Evolutionary conservation across 2,888 invertebrate genomes (phyloP), one percentile per base, ranked within the genome.

Genomic region (Cheilosia impressa): DNA sequence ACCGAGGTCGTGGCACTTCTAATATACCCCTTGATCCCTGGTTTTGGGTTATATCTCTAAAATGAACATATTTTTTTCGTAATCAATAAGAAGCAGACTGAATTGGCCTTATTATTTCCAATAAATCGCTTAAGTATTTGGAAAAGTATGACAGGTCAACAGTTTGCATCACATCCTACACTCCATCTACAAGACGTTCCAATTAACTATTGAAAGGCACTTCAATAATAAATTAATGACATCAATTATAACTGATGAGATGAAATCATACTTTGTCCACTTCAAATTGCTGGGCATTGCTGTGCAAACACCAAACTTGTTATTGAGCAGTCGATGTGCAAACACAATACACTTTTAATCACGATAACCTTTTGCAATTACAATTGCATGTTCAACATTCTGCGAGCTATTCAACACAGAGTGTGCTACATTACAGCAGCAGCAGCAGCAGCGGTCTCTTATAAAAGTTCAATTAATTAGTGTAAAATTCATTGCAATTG

Each of bases 361-460:
- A 75, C 80, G 84, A 84, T 84, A 75, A 84, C 84, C 84, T 84
- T 77, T 80, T 71, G 75, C 83, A 84, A 69, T 55, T 79, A 65
- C 75, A 80, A 69, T 55, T 79, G 69, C 75, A 80, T 84, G 80
- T 80, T 75, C 45, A 79, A 69, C 65, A 80, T 80, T 75, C 58
- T 60, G 52, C 73, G 60, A 71, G 19, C 27, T 43, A 52, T 69
- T 50, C 19, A 57, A 50, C 62, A 41, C 62, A 22, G 68, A 58
- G 77, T 65, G 43, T 50, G 22, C 58, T 38, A 55, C 58, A 24
- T 15, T 55, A 50, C 65, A 58, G 22, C 27, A 72, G 24, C 50
- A 22, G 50, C 50, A 47, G 68, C 72, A 24, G 52, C 52, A 50
- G 69, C 72, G 50, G 55, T 82, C 47, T 79, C 73, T 79, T 73